Percentiles rank a stretch among this genome's conserved stretches.
Conservation (phyloP, 2,113 vertebrate genomes). For the Bostrychus sinensis region DNA sequence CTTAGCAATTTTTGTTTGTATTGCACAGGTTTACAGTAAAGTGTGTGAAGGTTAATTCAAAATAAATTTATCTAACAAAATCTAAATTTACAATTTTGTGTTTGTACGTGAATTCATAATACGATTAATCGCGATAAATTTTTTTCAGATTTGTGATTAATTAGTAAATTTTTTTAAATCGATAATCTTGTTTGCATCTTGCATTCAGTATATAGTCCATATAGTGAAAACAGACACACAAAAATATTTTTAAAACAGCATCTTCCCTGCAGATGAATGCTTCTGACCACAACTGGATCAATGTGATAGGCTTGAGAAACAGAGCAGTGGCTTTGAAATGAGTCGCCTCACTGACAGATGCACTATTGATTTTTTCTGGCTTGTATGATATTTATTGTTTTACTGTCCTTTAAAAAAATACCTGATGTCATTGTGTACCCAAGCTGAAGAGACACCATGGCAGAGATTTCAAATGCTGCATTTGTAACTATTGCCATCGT, state of each 20-base stretch:
- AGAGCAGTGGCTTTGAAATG: slow-evolving; percentile 11
- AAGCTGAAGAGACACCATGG: slow-evolving; percentile 5
- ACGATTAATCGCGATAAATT: too few relatives aligned
- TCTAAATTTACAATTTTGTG: too few relatives aligned
- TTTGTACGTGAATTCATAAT: too few relatives aligned
- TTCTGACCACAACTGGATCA: slow-evolving; percentile 41
- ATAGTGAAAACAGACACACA: slow-evolving; percentile 30
- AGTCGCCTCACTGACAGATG: slow-evolving; percentile 26
- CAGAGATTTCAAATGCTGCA: slow-evolving; percentile 2
- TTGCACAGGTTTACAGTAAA: too few relatives aligned
- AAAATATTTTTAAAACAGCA: slow-evolving; percentile 56
- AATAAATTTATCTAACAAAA: too few relatives aligned
- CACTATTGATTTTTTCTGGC: slow-evolving; percentile 33
- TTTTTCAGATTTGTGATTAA: too few relatives aligned
- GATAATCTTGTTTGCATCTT: too few relatives aligned
- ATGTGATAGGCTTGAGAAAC: slow-evolving; percentile 20
- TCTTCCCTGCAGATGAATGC: slow-evolving; percentile 66
- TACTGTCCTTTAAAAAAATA: slow-evolving; percentile 21
- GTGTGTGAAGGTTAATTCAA: too few relatives aligned
- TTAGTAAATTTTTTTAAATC: too few relatives aligned
- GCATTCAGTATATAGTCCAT: neutral
- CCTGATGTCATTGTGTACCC: slow-evolving; percentile 8
- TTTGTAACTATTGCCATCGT: neutral
- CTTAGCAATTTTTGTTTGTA: too few relatives aligned
- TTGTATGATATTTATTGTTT: slow-evolving; percentile 33